These are phyloP conservation scores for Gorsachius goisagi DNA, from an alignment of 2,113 vertebrate species.

Conservation along the genomic window DNA sequence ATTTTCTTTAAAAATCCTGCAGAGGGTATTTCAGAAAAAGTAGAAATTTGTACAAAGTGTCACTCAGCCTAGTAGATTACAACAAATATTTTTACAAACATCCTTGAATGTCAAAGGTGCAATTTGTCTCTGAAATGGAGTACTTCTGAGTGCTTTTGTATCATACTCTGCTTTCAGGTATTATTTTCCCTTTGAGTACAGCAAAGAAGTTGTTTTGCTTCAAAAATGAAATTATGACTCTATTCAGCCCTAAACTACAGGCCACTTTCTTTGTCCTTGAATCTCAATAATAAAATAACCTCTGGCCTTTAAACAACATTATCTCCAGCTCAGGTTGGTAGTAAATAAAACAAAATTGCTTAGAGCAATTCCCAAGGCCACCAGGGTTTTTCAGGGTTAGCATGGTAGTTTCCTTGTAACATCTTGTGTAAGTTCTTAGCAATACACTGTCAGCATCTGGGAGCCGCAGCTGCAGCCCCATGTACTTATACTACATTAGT, in stretches of 20 bases:
- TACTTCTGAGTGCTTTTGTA: not conserved
- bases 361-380: not conserved
- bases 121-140: not conserved
- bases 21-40: not conserved
- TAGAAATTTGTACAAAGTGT: not conserved
- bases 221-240: not conserved
- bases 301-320: not conserved
- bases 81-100: not conserved
- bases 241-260: not conserved
- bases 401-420: not conserved
- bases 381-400: not conserved
- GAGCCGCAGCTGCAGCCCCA: not conserved
- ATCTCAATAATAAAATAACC: not conserved
- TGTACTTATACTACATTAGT: fast-evolving
- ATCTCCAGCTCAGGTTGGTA: not conserved
- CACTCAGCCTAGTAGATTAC: not conserved
- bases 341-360: not conserved
- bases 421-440: not conserved
- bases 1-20: not conserved
- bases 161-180: not conserved
- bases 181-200: not conserved
- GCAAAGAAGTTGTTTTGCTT: not conserved
- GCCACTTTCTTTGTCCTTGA: not conserved
- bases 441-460: not conserved
- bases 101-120: not conserved